These are phyloP conservation scores for Syrista parreyssii DNA, from an alignment of 2,888 invertebrate species.

Conservation along the genomic window DNA sequence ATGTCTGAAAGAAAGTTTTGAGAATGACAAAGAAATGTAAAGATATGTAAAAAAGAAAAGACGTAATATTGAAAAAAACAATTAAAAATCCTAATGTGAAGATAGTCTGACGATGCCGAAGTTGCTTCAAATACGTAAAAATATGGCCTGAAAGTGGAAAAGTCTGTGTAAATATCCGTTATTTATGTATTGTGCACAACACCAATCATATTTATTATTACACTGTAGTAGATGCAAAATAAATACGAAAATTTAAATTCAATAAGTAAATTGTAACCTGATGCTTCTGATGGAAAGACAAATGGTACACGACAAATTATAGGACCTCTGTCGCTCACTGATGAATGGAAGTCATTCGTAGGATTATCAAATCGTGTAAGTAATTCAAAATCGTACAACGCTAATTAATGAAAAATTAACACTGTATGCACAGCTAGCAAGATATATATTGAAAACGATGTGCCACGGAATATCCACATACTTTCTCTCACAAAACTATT, in stretches of 20 bases:
- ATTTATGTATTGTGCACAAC: slow-evolving; percentile 58
- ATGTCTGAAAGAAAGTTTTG: slow-evolving; percentile 39
- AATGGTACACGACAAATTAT: not conserved
- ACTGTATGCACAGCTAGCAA: not conserved
- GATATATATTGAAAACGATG: not conserved
- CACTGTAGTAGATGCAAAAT: slow-evolving; percentile 59
- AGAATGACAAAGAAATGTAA: slow-evolving; percentile 46
- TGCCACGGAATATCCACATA: not conserved
- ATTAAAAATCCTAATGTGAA: slow-evolving; percentile 21
- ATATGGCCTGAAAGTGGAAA: slow-evolving; percentile 56
- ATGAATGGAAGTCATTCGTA: not conserved
- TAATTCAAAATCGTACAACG: not conserved
- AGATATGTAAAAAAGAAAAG: slow-evolving; percentile 50
- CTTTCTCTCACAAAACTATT: not conserved
- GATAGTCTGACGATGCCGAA: slow-evolving; percentile 39
- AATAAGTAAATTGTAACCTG: not conserved
- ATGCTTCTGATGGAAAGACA: not conserved
- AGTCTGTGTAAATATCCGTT: slow-evolving; percentile 60
- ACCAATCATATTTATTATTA: slow-evolving; percentile 60
- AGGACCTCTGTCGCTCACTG: not conserved
- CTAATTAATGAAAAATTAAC: not conserved
- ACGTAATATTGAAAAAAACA: slow-evolving; percentile 31
- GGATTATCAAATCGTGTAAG: not conserved
- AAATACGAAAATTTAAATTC: slow-evolving; percentile 45
- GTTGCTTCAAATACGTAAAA: slow-evolving; percentile 55